phyloP scores from a whole-genome alignment of 2,888 invertebrate species.

The Apamea monoglypha region DNA sequence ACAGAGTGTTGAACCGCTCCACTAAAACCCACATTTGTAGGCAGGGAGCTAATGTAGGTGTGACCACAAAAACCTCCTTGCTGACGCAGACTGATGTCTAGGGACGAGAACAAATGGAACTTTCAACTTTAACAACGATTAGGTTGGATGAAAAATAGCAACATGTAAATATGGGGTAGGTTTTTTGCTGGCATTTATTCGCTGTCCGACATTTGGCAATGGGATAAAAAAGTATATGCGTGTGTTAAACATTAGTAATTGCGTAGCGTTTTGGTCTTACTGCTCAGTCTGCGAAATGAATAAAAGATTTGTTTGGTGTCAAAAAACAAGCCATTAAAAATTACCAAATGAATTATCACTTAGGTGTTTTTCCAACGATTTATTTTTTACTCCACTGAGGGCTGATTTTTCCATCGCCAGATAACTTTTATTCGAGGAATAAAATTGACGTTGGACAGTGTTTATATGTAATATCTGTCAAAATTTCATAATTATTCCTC shows the following conservation, averaged over 20 bases:
- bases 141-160: constrained; percentile 72
- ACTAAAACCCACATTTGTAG: constrained; percentile 74
- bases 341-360: neutral
- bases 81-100: constrained; percentile 77
- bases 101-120: constrained; percentile 78
- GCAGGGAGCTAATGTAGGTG: constrained; percentile 69
- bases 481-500: too few species aligned
- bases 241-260: constrained; percentile 13
- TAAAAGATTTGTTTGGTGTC: neutral
- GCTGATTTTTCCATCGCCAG: too few species aligned
- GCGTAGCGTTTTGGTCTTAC: neutral
- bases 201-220: constrained; percentile 15
- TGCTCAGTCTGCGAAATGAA: neutral
- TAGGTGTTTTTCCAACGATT: too few species aligned
- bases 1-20: constrained; percentile 70
- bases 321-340: neutral
- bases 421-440: too few species aligned
- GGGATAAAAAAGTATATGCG: neutral
- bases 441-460: too few species aligned
- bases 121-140: constrained; percentile 72
- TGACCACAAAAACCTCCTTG: constrained; percentile 78
- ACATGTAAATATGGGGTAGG: constrained; percentile 60
- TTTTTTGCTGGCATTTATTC: constrained; percentile 54
- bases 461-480: too few species aligned
- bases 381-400: too few species aligned